These are phyloP conservation scores for Paramormyrops kingsleyae DNA, from an alignment of 2,113 vertebrate species.

Conservation along the genomic window DNA sequence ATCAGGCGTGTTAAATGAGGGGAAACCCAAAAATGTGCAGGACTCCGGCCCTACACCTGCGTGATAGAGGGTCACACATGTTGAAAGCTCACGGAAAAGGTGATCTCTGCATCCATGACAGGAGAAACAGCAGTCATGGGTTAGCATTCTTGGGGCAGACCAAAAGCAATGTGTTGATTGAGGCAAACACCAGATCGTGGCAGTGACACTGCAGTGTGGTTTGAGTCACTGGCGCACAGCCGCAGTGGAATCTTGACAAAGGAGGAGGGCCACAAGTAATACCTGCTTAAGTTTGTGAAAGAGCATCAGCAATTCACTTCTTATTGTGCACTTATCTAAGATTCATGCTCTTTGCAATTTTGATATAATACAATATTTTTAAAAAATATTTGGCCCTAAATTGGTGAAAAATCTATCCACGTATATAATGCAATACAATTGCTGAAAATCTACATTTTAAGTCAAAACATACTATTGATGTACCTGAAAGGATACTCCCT, in stretches of 20 bases:
- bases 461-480: conserved; percentile 2
- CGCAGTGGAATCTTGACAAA: background rate
- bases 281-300: background rate
- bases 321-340: background rate
- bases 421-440: background rate
- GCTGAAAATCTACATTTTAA: background rate
- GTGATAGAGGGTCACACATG: background rate
- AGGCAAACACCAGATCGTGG: too few relatives aligned
- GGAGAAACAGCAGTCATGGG: background rate
- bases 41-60: too few relatives aligned
- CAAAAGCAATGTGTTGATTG: background rate
- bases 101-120: background rate
- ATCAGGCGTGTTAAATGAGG: too few relatives aligned
- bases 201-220: background rate
- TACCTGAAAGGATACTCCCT: background rate
- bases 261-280: background rate
- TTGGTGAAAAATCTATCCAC: background rate
- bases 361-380: background rate
- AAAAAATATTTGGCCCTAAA: background rate
- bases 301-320: background rate
- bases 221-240: background rate
- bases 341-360: background rate
- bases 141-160: background rate
- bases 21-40: too few relatives aligned
- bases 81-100: background rate